Evolutionary conservation across 2,888 invertebrate species (phyloP).

Genomic region (Nephrotoma guestfalica): DNA sequence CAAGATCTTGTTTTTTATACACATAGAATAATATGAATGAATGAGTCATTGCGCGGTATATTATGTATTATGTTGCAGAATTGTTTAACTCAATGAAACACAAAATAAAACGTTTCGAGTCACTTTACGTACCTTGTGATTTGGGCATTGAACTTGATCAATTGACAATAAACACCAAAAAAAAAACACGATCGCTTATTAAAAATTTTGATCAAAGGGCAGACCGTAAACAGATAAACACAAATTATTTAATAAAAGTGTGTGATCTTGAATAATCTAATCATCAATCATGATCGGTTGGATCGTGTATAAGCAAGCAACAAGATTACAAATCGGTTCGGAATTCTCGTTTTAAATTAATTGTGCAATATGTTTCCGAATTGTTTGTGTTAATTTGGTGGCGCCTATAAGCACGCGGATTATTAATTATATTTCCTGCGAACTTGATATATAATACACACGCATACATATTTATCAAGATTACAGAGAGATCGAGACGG

Average conservation of each 20-base stretch:
- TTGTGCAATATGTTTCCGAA: background rate
- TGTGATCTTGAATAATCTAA: too few species aligned
- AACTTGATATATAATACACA: background rate
- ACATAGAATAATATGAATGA: background rate
- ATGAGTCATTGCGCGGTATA: background rate
- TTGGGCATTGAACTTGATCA: background rate
- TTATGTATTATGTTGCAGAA: background rate
- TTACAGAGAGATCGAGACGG: background rate
- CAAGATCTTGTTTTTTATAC: background rate
- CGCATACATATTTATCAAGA: background rate
- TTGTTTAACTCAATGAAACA: background rate
- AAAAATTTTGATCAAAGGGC: too few species aligned
- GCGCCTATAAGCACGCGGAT: background rate
- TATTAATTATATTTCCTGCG: background rate
- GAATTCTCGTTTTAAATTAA: background rate
- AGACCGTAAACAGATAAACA: too few species aligned
- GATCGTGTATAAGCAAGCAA: background rate
- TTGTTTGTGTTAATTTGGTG: background rate
- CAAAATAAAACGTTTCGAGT: background rate
- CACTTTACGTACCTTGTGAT: background rate
- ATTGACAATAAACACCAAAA: background rate
- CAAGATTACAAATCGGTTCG: background rate
- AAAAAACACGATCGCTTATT: background rate
- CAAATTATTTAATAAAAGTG: too few species aligned
- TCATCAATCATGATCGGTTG: too few species aligned